A percentile compares a stretch with the other conserved stretches of the same genome.
Evolutionary conservation across 30 jellyfish, hydroid and myxozoan genomes (phyloP).

Genomic region (Catostylus mosaicus): DNA sequence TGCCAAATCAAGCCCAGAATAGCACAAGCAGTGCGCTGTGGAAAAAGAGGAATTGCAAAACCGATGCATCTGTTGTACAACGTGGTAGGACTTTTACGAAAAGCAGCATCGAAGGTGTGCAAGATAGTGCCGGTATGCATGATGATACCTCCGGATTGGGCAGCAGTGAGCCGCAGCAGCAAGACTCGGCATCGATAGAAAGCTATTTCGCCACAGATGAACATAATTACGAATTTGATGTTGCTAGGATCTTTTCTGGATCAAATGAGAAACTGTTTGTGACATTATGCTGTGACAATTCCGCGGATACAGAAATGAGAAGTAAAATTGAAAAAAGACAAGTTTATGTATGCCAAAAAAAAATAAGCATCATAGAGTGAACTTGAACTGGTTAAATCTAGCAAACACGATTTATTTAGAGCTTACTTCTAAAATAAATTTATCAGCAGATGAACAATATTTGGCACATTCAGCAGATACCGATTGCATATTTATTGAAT

Average conservation of each 20-base stretch:
- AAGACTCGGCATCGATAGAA: not conserved
- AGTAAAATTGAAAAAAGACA: slow-evolving; percentile 7
- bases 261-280: slow-evolving; percentile 16
- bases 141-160: slow-evolving; percentile 8
- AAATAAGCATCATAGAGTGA: too few relatives aligned
- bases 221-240: slow-evolving; percentile 4
- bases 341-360: not conserved
- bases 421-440: too few relatives aligned
- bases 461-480: too few relatives aligned
- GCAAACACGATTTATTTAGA: too few relatives aligned
- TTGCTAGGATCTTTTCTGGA: slow-evolving; percentile 5
- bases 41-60: not conserved
- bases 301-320: not conserved
- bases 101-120: not conserved
- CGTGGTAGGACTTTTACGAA: not conserved
- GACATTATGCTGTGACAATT: slow-evolving; percentile 51
- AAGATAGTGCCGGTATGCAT: not conserved
- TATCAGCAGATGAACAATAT: too few relatives aligned
- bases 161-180: not conserved
- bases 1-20: not conserved
- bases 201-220: not conserved
- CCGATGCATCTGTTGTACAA: not conserved
- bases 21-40: not conserved
- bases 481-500: too few relatives aligned
- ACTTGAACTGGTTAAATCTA: too few relatives aligned